Evolutionary conservation across 2,888 invertebrate genomes (phyloP), one percentile per base, ranked within the genome.

Genomic region (Aproaerema taeniolella): DNA sequence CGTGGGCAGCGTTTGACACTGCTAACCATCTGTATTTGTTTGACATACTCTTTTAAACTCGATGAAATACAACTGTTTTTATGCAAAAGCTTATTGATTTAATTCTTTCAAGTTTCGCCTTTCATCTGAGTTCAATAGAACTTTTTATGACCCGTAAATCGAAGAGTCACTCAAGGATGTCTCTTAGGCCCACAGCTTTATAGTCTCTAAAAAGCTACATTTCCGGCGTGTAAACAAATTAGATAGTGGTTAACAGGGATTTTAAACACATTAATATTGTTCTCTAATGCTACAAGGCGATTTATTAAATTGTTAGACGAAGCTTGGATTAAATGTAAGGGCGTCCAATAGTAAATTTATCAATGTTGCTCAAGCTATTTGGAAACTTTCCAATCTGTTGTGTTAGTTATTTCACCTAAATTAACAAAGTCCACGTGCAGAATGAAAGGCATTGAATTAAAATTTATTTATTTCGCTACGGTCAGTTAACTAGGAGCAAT

Each of bases 351-450:
- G 55, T 53, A 58, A 63, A 69, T 74, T 67, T 62, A 67, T 78
- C 71, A 74, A 60, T 36, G 47, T 54, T 58, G 53, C 65, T 58
- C 49, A 55, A 54, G 59, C 65, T 53, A 68, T 73, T 79, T 80
- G 79, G 79, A 74, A 43, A 42, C 47, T 41, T 43, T 71, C 78
- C 80, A 79, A 77, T 53, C 53, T 55, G 62, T 64, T 67, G 65
- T 60, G 53, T 55, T 35, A 36, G 53, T 55, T 35, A 39, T 40
- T 40, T 40, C 33, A 25, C 34, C 14, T 39, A 39, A 39, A 39
- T 43, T 37, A 16, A 13, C 31, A 20, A 30, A 28, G 36, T 24
- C 13, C 11, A 26, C 7, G 25, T 42, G 11, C 38, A 39, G 17
- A 42, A 11, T 32, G 31, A 24, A 24, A 25, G 14, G 29, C 14